Percentiles rank a stretch among this genome's conserved stretches.
phyloP scores from a whole-genome alignment of 2,113 vertebrate species.

The Rallus limicola region DNA sequence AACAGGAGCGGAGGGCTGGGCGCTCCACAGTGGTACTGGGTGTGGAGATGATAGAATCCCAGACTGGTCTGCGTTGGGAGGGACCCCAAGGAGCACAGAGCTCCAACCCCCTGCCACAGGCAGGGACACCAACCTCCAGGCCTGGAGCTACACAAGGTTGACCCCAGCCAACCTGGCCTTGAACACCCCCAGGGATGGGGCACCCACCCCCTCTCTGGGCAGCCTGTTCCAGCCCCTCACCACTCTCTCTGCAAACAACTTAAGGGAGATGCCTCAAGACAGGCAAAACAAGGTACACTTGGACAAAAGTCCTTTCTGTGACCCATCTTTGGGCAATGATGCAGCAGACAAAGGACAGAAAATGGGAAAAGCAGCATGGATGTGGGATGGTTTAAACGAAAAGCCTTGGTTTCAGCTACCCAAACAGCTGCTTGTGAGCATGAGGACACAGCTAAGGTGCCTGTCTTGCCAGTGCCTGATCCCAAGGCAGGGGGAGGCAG shows the following conservation, averaged over 20 bases:
- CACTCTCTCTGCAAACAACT: no score
- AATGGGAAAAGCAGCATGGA: accelerated
- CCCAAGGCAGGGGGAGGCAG: neutral
- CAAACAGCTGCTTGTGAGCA: neutral
- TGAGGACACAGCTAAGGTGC: accelerated
- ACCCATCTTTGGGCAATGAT: neutral
- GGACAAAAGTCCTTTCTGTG: neutral
- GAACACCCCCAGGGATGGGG: no score
- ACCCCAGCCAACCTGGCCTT: no score
- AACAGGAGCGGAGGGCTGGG: neutral
- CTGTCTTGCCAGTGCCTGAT: accelerated
- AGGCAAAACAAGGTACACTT: accelerated
- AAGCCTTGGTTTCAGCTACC: accelerated
- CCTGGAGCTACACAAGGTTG: no score
- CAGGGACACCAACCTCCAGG: no score
- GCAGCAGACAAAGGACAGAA: neutral
- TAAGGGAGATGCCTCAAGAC: neutral
- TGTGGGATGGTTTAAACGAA: neutral
- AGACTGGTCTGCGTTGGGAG: no score
- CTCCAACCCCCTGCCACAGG: no score
- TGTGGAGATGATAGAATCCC: no score
- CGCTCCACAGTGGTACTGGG: neutral
- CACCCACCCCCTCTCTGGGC: no score
- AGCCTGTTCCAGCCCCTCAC: no score
- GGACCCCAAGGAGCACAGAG: no score